These are phyloP conservation scores for Adelphocoris suturalis DNA, from an alignment of 2,888 invertebrate genomes.

Conservation along the genomic window DNA sequence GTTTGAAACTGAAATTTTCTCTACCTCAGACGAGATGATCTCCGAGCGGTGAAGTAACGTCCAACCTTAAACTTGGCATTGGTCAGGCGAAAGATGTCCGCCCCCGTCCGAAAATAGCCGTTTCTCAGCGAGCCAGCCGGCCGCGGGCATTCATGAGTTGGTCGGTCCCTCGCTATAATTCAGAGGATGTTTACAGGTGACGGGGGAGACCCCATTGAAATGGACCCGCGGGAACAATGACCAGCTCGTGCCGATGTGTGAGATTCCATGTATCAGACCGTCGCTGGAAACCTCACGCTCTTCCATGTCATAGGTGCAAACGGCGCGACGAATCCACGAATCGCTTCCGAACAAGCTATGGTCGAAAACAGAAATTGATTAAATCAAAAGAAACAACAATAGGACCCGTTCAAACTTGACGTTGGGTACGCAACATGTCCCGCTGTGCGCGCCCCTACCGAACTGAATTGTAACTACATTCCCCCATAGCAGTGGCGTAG, in stretches of 20 bases:
- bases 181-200: slow-evolving; percentile 27
- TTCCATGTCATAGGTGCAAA: no score
- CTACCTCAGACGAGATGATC: neutral
- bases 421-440: no score
- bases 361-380: no score
- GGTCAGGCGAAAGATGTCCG: neutral
- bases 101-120: neutral
- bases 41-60: neutral
- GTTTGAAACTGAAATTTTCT: slow-evolving; percentile 1
- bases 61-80: slow-evolving; percentile 35
- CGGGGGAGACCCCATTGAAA: neutral
- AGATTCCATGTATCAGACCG: neutral
- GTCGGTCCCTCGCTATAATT: slow-evolving; percentile 11
- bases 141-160: slow-evolving; percentile 10
- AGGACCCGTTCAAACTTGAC: no score
- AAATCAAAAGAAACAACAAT: no score
- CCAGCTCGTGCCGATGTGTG: neutral
- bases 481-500: no score
- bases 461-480: no score
- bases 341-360: no score
- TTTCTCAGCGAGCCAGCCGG: neutral
- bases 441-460: no score
- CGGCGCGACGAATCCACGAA: no score
- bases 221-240: neutral
- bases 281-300: no score